Evolutionary conservation across 1,140 invertebrate genomes (phyloP).

Genomic region (Cydia splendana): DNA sequence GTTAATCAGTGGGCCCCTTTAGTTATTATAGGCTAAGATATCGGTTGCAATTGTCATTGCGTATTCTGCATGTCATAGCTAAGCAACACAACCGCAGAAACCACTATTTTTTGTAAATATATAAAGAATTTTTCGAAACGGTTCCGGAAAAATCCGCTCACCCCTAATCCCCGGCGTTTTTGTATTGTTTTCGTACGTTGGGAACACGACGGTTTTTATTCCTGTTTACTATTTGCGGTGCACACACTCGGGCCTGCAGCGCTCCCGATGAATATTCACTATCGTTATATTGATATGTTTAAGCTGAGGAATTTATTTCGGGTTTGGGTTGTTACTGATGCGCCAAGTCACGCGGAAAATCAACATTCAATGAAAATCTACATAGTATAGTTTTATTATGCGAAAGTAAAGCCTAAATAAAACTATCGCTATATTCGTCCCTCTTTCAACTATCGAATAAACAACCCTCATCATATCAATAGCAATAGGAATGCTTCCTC

Average conservation of each 20-base stretch:
- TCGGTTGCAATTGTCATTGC: too few species aligned
- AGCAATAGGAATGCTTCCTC: too few species aligned
- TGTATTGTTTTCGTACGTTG: conserved; percentile 2
- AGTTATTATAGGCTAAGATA: too few species aligned
- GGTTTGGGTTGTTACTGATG: conserved; percentile 42
- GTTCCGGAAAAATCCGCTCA: conserved; percentile 9
- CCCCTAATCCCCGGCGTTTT: neutral
- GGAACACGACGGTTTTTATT: conserved; percentile 39
- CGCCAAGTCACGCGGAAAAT: conserved; percentile 42
- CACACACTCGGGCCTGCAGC: conserved; percentile 37
- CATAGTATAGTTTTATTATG: conserved; percentile 18
- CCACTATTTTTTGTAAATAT: too few species aligned
- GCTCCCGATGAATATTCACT: conserved; percentile 46
- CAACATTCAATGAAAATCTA: conserved; percentile 35
- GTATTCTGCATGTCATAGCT: neutral
- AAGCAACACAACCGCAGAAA: too few species aligned
- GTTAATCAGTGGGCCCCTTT: too few species aligned
- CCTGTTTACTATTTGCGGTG: conserved; percentile 47
- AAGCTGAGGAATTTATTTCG: conserved; percentile 40
- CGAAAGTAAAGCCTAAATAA: neutral
- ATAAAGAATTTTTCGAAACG: neutral
- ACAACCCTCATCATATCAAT: too few species aligned
- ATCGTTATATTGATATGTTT: conserved; percentile 44
- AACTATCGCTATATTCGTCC: neutral
- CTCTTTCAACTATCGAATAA: too few species aligned